Conservation (phyloP, 2,797 vertebrate species). For the Bucorvus abyssinicus region DNA sequence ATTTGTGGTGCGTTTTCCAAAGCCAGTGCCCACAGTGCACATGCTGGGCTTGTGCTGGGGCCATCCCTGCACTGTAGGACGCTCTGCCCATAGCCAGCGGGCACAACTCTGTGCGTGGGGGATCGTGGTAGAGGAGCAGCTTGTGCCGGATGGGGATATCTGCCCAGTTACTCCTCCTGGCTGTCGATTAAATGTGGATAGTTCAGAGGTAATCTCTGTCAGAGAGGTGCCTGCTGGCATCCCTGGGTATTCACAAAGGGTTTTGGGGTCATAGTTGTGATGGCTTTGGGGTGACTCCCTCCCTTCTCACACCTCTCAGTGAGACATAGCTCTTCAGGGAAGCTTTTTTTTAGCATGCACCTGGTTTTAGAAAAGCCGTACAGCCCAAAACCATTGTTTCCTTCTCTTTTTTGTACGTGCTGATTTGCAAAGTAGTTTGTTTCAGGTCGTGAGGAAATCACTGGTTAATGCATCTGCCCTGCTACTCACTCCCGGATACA, state of each 20-base stretch:
- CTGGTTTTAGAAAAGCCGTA: not conserved
- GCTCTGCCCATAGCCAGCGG: not conserved
- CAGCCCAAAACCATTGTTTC: not conserved
- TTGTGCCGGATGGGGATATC: not conserved
- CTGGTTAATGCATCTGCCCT: not conserved
- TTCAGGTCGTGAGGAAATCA: not conserved
- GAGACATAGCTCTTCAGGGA: not conserved
- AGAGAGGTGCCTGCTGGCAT: not conserved
- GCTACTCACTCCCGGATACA: not conserved
- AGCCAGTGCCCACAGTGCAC: not conserved
- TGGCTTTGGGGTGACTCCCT: not conserved
- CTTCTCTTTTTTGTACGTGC: not conserved
- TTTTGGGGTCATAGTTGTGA: not conserved
- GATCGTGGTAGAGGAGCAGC: rapidly evolving
- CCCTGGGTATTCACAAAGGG: not conserved
- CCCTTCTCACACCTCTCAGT: not conserved
- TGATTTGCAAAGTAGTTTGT: not conserved
- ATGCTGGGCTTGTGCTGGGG: not conserved
- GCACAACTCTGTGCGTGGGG: not conserved
- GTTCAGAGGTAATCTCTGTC: not conserved
- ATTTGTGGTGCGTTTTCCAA: not conserved
- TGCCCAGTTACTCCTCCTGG: not conserved
- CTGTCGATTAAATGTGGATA: not conserved
- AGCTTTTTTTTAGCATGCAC: not conserved
- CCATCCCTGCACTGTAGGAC: not conserved